These are phyloP conservation scores for Drosophila barbarae DNA, from an alignment of 2,888 invertebrate genomes.

Conservation along the genomic window DNA sequence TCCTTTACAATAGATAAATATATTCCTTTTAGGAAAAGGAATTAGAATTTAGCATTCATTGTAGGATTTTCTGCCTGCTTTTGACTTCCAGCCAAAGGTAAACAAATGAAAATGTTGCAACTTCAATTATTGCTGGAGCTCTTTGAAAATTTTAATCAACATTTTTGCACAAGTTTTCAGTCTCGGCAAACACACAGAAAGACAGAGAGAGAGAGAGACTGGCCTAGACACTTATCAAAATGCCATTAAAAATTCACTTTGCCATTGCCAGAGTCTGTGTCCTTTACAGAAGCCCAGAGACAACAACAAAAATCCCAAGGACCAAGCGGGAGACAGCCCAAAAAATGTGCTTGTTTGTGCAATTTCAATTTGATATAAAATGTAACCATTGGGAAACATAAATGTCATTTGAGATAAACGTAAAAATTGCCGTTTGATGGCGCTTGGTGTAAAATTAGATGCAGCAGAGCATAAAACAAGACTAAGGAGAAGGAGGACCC, in stretches of 20 bases:
- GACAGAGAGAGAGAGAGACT: not conserved
- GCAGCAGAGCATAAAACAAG: slow-evolving; percentile 34
- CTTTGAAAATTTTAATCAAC: slow-evolving; percentile 17
- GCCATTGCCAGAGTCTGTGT: slow-evolving; percentile 15
- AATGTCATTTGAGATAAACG: slow-evolving; percentile 72
- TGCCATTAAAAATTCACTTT: slow-evolving; percentile 68
- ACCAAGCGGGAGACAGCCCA: not conserved
- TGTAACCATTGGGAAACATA: slow-evolving; percentile 70
- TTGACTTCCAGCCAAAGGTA: slow-evolving; percentile 7
- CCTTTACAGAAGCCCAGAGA: slow-evolving; percentile 2
- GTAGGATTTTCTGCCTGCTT: not conserved
- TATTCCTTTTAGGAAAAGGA: not conserved
- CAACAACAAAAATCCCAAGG: not conserved
- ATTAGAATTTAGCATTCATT: slow-evolving; percentile 2
- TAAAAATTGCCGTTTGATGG: slow-evolving; percentile 68
- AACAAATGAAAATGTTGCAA: slow-evolving; percentile 13
- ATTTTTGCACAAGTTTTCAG: slow-evolving; percentile 13
- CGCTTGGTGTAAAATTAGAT: slow-evolving; percentile 44
- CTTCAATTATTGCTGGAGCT: slow-evolving; percentile 12
- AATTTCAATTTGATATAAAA: slow-evolving; percentile 58
- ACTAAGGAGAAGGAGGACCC: not conserved
- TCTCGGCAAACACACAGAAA: slow-evolving; percentile 10
- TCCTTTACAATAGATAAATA: not conserved
- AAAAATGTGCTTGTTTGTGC: slow-evolving; percentile 43
- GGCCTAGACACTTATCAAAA: slow-evolving; percentile 57